Conservation (phyloP, 2,797 vertebrate genomes). For the Sitta carolinensis region DNA sequence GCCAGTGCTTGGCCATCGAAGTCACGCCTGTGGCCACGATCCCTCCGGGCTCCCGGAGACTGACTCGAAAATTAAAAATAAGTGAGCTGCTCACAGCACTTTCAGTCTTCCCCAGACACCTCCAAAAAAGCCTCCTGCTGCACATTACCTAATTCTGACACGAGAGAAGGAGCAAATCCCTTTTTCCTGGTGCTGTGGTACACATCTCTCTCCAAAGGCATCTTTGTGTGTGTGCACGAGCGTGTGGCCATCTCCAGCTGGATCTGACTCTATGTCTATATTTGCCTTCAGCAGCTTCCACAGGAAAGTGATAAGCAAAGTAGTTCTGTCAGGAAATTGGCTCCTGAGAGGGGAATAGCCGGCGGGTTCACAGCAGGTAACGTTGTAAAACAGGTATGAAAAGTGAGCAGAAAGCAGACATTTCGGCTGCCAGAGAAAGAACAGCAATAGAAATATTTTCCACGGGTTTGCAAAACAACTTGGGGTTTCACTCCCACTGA, state of each 20-base stretch:
- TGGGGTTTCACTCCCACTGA: neutral
- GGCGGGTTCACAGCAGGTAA: neutral
- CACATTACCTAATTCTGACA: neutral
- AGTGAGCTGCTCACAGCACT: neutral
- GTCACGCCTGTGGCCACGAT: rapidly evolving
- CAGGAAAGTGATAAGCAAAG: neutral
- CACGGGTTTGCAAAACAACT: neutral
- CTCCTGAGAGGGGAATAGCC: neutral
- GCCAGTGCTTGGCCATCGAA: neutral
- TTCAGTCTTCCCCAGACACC: neutral
- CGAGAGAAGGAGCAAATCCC: neutral
- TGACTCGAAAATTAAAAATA: neutral
- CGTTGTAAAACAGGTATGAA: neutral
- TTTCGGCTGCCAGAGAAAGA: neutral
- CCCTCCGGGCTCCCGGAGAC: neutral
- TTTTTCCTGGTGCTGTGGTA: neutral
- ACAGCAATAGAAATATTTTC: neutral
- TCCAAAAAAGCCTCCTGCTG: neutral
- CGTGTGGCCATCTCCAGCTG: rapidly evolving
- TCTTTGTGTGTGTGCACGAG: neutral
- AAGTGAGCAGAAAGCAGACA: neutral
- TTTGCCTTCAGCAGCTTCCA: neutral
- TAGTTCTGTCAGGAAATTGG: neutral
- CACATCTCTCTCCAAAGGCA: rapidly evolving
- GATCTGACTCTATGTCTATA: neutral